Conservation (phyloP, 1,140 invertebrate species). For the Scaptomyza graminum region DNA sequence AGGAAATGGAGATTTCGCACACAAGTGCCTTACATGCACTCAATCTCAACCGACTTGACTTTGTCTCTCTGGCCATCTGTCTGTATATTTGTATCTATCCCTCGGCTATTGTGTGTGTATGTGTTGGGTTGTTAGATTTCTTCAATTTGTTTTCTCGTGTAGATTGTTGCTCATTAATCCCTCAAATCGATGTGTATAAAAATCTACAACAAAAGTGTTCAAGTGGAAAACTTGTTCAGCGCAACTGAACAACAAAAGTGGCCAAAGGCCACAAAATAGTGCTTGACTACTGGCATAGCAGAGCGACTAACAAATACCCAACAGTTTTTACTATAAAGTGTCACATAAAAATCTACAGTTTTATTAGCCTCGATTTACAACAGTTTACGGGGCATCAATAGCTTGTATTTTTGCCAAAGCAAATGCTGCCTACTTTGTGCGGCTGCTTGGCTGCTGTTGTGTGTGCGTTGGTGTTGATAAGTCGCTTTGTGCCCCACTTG, state of each 20-base stretch:
- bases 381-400: slow-evolving; percentile 11
- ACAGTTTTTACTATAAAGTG: background rate
- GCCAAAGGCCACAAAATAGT: background rate
- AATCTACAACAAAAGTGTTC: slow-evolving; percentile 77
- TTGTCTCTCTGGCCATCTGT: slow-evolving; percentile 40
- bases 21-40: slow-evolving; percentile 79
- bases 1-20: slow-evolving; percentile 73
- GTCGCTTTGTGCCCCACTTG: slow-evolving; percentile 75
- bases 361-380: background rate
- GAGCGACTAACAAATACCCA: slow-evolving; percentile 12
- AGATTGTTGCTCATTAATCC: slow-evolving; percentile 80
- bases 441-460: slow-evolving; percentile 35
- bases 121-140: slow-evolving; percentile 27
- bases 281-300: background rate
- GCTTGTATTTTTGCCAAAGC: slow-evolving; percentile 3
- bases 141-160: slow-evolving; percentile 76
- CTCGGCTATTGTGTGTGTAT: slow-evolving; percentile 18
- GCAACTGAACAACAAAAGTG: slow-evolving; percentile 23
- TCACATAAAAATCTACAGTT: background rate
- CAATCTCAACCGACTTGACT: slow-evolving; percentile 58
- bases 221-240: slow-evolving; percentile 72
- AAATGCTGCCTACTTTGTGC: slow-evolving; percentile 62
- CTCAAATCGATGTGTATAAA: slow-evolving; percentile 72
- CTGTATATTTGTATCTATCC: slow-evolving; percentile 9
- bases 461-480: slow-evolving; percentile 68